These are phyloP conservation scores for Tyrannus savana DNA, from an alignment of 2,113 vertebrate genomes.

Conservation along the genomic window DNA sequence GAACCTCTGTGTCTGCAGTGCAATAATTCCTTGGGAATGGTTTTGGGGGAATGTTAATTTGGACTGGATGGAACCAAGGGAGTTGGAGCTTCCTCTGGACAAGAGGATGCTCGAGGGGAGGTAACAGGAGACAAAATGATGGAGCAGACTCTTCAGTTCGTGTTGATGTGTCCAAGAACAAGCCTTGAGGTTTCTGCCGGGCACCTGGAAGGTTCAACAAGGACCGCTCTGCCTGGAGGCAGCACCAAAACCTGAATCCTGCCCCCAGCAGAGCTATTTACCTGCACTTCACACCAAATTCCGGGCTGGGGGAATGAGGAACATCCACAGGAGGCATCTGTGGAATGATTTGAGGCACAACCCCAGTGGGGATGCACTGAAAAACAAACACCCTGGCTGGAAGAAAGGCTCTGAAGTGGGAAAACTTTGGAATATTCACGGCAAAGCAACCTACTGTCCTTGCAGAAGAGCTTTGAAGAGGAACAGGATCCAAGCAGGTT, in stretches of 20 bases:
- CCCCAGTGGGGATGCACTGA: neutral
- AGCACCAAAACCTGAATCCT: neutral
- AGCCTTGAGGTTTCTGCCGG: neutral
- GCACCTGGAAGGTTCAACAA: neutral
- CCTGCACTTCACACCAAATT: neutral
- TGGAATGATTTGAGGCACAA: neutral
- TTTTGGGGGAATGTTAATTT: neutral
- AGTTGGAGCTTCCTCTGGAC: neutral
- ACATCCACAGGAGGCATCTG: neutral
- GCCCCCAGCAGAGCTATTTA: neutral
- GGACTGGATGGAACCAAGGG: neutral
- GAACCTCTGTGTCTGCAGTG: neutral
- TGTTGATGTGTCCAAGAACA: neutral
- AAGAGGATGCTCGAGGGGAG: neutral
- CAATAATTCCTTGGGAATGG: neutral
- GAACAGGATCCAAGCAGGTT: fast-evolving
- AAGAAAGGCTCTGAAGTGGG: neutral
- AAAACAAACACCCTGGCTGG: neutral
- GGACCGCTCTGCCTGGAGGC: neutral
- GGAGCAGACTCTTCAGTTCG: neutral
- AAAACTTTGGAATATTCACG: neutral
- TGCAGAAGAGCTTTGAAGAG: neutral
- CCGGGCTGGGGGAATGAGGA: neutral
- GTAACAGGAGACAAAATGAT: fast-evolving
- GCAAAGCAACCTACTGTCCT: neutral